A percentile compares a stretch with the other conserved stretches of the same genome.
Conservation (phyloP, 2,113 vertebrate species). For the Neodontobutis hainanensis region DNA sequence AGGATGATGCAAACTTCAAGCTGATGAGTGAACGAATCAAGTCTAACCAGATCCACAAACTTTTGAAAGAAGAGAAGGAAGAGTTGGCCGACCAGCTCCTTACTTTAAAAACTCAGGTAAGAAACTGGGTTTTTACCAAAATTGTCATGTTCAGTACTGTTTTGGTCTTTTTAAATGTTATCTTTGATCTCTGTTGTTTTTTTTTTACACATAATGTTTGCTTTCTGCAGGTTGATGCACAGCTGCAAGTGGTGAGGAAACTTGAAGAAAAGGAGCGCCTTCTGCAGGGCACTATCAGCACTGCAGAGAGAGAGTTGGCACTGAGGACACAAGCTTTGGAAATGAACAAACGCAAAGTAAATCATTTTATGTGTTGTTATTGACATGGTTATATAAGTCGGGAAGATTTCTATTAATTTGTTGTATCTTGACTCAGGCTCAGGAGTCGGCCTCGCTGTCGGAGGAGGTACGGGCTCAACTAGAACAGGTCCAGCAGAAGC, state of each 20-base stretch:
- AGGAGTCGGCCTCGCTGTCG: conserved; percentile 89
- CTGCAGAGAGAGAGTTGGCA: conserved; percentile 91
- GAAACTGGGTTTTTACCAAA: not conserved
- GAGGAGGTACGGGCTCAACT: conserved; percentile 90
- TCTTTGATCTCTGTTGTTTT: not conserved
- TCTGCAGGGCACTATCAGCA: conserved; percentile 94
- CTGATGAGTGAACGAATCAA: conserved; percentile 98
- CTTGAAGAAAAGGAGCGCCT: conserved; percentile 97
- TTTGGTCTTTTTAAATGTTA: not conserved
- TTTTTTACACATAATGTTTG: not conserved
- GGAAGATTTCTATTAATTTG: not conserved
- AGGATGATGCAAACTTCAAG: conserved; percentile 98
- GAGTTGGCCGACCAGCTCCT: conserved; percentile 94
- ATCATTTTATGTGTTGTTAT: not conserved
- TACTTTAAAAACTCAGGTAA: conserved; percentile 95
- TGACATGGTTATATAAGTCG: not conserved
- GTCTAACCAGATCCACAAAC: conserved; percentile 98
- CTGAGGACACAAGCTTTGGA: conserved; percentile 93
- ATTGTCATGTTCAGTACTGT: too few relatives aligned
- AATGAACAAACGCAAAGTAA: conserved; percentile 96
- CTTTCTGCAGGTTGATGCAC: conserved; percentile 88
- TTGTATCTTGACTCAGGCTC: conserved; percentile 76
- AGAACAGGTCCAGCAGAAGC: conserved; percentile 90
- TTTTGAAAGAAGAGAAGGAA: conserved; percentile 97
- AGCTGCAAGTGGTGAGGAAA: conserved; percentile 94